A percentile compares a stretch with the other conserved stretches of the same genome.
Conservation (phyloP, 2,797 vertebrate genomes). For the Sebastes hubbsi region DNA sequence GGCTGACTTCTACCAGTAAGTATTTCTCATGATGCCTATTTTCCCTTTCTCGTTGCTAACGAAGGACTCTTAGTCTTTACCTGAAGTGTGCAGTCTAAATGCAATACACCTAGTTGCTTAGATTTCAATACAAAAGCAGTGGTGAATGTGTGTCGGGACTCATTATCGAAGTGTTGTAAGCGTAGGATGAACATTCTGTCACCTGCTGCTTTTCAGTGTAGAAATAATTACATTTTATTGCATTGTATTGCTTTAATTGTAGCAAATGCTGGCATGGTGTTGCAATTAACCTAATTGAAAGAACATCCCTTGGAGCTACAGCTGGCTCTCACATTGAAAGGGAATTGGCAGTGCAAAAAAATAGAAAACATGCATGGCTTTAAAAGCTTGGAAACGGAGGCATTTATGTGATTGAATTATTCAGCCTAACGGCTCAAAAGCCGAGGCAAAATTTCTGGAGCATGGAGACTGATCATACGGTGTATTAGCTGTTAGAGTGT, state of each 20-base stretch:
- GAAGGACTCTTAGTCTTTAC: not conserved
- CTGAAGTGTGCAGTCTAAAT: not conserved
- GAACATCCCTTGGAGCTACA: slow-evolving; percentile 54
- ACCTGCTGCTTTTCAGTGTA: slow-evolving; percentile 42
- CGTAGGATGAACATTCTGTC: slow-evolving; percentile 8
- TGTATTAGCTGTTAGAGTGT: slow-evolving; percentile 2
- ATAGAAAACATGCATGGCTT: slow-evolving; percentile 17
- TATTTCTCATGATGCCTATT: slow-evolving; percentile 34
- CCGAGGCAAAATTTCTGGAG: slow-evolving; percentile 5
- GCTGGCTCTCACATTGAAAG: slow-evolving; percentile 35
- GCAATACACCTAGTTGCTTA: not conserved
- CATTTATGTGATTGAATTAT: slow-evolving; percentile 57
- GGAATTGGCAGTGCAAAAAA: slow-evolving; percentile 14
- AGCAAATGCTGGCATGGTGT: slow-evolving; percentile 35
- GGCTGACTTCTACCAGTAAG: slow-evolving; percentile 99
- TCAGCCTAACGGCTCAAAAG: slow-evolving; percentile 28
- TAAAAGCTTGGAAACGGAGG: slow-evolving; percentile 52
- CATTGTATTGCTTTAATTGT: slow-evolving; percentile 28
- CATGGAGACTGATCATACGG: slow-evolving; percentile 1
- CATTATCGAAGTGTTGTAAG: not conserved
- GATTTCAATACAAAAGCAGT: not conserved
- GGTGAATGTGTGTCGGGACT: not conserved
- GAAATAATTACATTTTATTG: slow-evolving; percentile 61
- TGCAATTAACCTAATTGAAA: slow-evolving; percentile 66
- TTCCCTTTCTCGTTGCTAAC: not conserved